Evolutionary conservation across 2,888 invertebrate species (phyloP).

Genomic region (Spilarctia lutea): DNA sequence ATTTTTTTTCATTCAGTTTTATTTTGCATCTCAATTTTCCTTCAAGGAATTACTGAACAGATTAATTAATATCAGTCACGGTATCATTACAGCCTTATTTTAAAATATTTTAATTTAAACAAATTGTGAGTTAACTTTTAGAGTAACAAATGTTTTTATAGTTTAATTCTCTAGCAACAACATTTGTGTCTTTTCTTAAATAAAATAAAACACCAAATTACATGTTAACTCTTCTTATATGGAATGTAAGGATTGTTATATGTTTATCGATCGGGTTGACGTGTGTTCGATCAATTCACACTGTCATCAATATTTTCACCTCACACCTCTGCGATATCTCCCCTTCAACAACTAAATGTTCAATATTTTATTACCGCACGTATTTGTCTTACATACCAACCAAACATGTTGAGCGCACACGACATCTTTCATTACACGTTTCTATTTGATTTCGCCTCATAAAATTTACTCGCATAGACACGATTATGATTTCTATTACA

Average conservation of each 20-base stretch:
- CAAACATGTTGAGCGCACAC: constrained; percentile 77
- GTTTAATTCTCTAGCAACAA: background rate
- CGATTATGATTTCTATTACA: constrained; percentile 85
- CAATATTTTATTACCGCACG: constrained; percentile 81
- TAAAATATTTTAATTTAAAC: background rate
- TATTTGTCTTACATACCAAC: constrained; percentile 80
- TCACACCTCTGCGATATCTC: constrained; percentile 67
- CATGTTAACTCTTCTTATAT: constrained; percentile 12
- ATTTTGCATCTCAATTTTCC: background rate
- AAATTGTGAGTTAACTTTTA: background rate
- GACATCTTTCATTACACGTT: constrained; percentile 85
- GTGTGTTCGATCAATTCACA: constrained; percentile 52
- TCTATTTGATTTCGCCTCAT: constrained; percentile 86
- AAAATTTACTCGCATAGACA: constrained; percentile 78
- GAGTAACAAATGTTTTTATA: background rate
- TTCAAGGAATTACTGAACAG: background rate
- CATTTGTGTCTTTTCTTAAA: background rate
- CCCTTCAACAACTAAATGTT: constrained; percentile 77
- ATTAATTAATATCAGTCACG: background rate
- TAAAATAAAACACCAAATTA: background rate
- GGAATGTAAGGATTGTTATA: constrained; percentile 20
- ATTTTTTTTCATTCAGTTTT: background rate
- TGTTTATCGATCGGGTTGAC: constrained; percentile 30
- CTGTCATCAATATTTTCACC: constrained; percentile 65
- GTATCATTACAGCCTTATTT: background rate